Percentiles rank a stretch among this genome's conserved stretches.
These are phyloP conservation scores for Polydesmus complanatus DNA, from an alignment of 2,888 invertebrate species.

Conservation along the genomic window DNA sequence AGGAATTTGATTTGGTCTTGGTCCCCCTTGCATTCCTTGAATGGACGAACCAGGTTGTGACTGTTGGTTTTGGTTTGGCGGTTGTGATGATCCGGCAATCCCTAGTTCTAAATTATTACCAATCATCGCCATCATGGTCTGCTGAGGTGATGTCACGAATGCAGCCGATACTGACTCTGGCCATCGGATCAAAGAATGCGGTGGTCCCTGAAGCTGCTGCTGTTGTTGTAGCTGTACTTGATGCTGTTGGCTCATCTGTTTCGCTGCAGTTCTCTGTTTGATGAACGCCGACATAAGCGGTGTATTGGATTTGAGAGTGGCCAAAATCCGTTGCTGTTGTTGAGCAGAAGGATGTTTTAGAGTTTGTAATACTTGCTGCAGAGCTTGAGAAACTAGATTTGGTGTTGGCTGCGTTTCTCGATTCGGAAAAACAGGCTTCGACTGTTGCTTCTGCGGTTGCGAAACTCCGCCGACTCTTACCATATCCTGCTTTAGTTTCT, in stretches of 20 bases:
- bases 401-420: not conserved
- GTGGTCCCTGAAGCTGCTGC: too few relatives aligned
- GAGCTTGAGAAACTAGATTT: slow-evolving; percentile 22
- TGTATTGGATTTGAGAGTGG: slow-evolving; percentile 83
- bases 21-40: not conserved
- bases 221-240: slow-evolving; percentile 36
- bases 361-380: slow-evolving; percentile 63
- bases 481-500: slow-evolving; percentile 26
- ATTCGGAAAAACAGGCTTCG: not conserved
- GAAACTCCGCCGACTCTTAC: slow-evolving; percentile 30
- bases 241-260: slow-evolving; percentile 22
- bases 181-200: too few relatives aligned
- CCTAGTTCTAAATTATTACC: not conserved
- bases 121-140: slow-evolving; percentile 10
- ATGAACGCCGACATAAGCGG: slow-evolving; percentile 91
- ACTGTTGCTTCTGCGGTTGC: slow-evolving; percentile 11
- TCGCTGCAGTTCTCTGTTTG: slow-evolving; percentile 42
- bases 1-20: slow-evolving; percentile 10
- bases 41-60: not conserved
- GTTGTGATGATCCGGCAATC: slow-evolving; percentile 8
- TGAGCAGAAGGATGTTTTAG: slow-evolving; percentile 69
- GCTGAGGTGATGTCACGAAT: slow-evolving; percentile 51
- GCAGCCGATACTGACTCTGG: too few relatives aligned
- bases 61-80: slow-evolving; percentile 14
- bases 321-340: slow-evolving; percentile 38